These are phyloP conservation scores for Alligator mississippiensis DNA, from an alignment of 2,113 vertebrate species.

Conservation along the genomic window DNA sequence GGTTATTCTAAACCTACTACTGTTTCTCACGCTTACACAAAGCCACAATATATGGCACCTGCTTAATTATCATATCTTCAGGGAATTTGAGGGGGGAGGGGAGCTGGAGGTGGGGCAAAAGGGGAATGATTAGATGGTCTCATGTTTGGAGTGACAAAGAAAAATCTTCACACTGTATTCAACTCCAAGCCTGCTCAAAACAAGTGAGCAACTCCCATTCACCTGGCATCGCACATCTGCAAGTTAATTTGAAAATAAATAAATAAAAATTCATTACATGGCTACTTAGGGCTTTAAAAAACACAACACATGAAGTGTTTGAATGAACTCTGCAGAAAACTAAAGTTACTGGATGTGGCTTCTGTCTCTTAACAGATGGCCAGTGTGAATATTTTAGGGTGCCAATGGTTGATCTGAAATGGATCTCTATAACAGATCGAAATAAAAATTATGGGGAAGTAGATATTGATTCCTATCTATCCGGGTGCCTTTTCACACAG, in stretches of 20 bases:
- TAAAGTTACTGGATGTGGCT: rapidly evolving
- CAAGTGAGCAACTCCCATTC: neutral
- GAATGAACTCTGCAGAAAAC: rapidly evolving
- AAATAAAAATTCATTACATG: neutral
- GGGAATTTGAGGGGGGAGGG: conserved; percentile 54
- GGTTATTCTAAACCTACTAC: conserved; percentile 74
- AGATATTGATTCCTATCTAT: neutral
- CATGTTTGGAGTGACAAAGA: neutral
- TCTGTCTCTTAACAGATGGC: neutral
- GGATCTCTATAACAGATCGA: neutral
- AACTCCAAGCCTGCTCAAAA: neutral
- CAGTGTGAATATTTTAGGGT: neutral
- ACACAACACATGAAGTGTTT: neutral
- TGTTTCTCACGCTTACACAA: conserved; percentile 89
- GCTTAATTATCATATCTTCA: conserved; percentile 91
- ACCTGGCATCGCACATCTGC: conserved; percentile 37
- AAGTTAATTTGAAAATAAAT: neutral
- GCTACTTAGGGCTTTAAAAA: neutral
- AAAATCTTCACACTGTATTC: neutral
- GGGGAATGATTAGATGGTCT: neutral
- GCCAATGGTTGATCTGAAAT: neutral
- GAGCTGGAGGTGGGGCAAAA: neutral
- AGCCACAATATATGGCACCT: conserved; percentile 82
- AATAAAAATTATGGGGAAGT: neutral
- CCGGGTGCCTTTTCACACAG: neutral